Conservation (phyloP, 2,797 vertebrate genomes). For the Anolis apletophallus region DNA sequence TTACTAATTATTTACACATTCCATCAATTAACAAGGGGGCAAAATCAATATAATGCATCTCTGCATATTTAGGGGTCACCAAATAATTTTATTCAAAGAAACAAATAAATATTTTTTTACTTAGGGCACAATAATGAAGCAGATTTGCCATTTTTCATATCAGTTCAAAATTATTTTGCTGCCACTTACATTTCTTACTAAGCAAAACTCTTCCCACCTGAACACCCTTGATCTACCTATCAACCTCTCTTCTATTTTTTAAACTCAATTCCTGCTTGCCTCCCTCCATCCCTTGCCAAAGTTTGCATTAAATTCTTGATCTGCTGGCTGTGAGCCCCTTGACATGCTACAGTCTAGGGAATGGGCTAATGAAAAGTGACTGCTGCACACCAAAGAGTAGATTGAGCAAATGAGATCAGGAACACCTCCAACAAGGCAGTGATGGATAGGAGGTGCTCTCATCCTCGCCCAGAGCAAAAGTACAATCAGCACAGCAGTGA, state of each 20-base stretch:
- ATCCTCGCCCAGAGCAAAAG: conserved; percentile 2
- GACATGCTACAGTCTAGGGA: not conserved
- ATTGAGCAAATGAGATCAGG: conserved; percentile 27
- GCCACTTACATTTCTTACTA: no score
- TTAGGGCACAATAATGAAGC: not conserved
- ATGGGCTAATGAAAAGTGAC: conserved; percentile 33
- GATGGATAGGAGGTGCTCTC: conserved; percentile 16
- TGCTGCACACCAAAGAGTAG: conserved; percentile 15
- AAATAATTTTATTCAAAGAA: not conserved
- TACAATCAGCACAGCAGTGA: not conserved
- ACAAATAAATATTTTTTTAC: not conserved
- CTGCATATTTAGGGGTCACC: not conserved
- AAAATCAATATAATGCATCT: not conserved
- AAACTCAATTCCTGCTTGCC: not conserved
- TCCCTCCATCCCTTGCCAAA: not conserved
- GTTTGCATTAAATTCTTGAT: not conserved
- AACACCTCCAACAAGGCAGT: conserved; percentile 21
- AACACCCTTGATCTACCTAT: not conserved
- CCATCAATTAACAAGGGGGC: not conserved
- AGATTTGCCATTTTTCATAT: not conserved
- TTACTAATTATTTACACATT: not conserved
- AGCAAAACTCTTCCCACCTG: not conserved
- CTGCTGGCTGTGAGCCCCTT: not conserved
- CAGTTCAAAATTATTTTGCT: not conserved
- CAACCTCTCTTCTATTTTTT: not conserved